Conservation (phyloP, 2,888 invertebrate species). For the Nephrocerus scutellatus region DNA sequence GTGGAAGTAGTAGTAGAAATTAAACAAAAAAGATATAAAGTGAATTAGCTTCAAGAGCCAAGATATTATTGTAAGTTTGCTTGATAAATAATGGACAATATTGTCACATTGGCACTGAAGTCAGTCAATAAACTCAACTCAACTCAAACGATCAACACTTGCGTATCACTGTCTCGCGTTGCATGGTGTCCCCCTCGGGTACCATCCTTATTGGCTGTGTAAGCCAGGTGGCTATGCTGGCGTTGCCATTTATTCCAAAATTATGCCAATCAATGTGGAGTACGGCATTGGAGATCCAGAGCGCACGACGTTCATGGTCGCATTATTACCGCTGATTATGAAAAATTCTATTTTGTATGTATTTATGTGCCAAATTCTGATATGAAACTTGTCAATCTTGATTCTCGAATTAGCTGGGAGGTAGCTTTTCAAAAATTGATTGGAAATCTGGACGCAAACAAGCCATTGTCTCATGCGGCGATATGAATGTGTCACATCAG, state of each 20-base stretch:
- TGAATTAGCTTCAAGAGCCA: no score
- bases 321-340: conserved; percentile 88
- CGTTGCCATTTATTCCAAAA: conserved; percentile 78
- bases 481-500: conserved; percentile 94
- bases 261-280: conserved; percentile 72
- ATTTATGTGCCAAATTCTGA: conserved; percentile 96
- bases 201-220: conserved; percentile 71
- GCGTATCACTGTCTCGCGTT: no score
- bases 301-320: conserved; percentile 73
- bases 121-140: no score
- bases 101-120: no score
- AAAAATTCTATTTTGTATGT: conserved; percentile 80
- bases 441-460: conserved; percentile 71
- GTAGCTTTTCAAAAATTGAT: conserved; percentile 71
- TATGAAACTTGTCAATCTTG: conserved; percentile 74
- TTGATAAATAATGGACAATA: no score
- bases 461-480: conserved; percentile 93
- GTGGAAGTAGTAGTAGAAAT: no score
- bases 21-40: no score
- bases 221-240: conserved; percentile 86
- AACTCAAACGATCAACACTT: no score
- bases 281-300: conserved; percentile 72
- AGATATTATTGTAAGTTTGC: no score
- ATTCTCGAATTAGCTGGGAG: conserved; percentile 88
- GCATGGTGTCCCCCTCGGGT: no score